Evolutionary conservation across 2,797 vertebrate genomes (phyloP).

Genomic region (Xyrichtys novacula): DNA sequence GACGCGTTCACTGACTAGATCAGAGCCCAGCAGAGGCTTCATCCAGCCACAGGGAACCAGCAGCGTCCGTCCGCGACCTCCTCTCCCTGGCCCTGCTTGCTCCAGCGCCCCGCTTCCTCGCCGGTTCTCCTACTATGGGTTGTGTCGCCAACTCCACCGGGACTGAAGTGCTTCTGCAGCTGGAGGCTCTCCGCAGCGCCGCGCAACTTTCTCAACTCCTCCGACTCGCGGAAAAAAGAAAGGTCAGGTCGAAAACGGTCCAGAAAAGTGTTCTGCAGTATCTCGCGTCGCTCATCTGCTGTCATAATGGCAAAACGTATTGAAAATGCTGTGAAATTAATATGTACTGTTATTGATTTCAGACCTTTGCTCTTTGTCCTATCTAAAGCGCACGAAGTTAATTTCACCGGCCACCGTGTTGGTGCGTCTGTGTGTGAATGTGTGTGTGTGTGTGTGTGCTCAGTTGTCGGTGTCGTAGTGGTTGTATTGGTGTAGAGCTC

Average conservation of each 20-base stretch:
- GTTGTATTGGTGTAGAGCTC: constrained; percentile 78
- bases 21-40: constrained; percentile 69
- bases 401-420: constrained; percentile 49
- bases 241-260: constrained; percentile 79
- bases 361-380: constrained; percentile 18
- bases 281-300: background rate
- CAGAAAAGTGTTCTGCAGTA: constrained; percentile 18
- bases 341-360: constrained; percentile 15
- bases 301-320: constrained; percentile 16
- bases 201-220: constrained; percentile 86
- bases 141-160: constrained; percentile 88
- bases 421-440: constrained; percentile 16
- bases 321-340: constrained; percentile 9
- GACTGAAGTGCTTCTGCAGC: constrained; percentile 86
- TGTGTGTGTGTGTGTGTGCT: background rate
- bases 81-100: constrained; percentile 54
- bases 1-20: constrained; percentile 81
- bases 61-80: constrained; percentile 44
- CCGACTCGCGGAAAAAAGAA: constrained; percentile 84
- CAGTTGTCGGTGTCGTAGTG: constrained; percentile 1
- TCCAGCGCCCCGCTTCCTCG: constrained; percentile 58
- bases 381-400: constrained; percentile 43
- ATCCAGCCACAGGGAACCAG: constrained; percentile 39
- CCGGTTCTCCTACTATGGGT: constrained; percentile 84
- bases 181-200: constrained; percentile 86